phyloP scores from a whole-genome alignment of 2,113 vertebrate species.

The Oncorhynchus nerka region DNA sequence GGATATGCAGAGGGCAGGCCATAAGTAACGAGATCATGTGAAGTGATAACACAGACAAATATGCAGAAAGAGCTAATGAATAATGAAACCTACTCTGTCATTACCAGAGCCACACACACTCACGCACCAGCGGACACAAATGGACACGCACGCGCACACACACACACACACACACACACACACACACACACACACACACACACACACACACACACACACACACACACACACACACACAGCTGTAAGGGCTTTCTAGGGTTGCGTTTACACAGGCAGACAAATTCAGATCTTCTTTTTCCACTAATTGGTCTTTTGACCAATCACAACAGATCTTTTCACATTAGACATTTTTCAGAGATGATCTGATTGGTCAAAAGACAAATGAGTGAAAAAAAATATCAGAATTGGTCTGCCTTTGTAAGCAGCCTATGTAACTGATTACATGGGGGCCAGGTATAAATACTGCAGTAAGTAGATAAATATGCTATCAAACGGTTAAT shows the following conservation, averaged over 20 bases:
- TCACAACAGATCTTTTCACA: too few relatives aligned
- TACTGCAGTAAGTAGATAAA: conserved; percentile 54
- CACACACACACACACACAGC: conserved; percentile 5
- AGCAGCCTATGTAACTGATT: conserved; percentile 16
- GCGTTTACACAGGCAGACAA: too few relatives aligned
- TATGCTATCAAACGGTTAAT: conserved; percentile 59
- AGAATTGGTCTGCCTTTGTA: too few relatives aligned
- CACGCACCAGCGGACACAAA: neutral
- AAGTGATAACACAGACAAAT: conserved; percentile 33
- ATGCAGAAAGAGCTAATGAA: conserved; percentile 16
- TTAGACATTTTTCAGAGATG: too few relatives aligned
- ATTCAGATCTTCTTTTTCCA: too few relatives aligned
- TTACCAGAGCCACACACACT: conserved; percentile 11
- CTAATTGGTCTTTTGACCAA: too few relatives aligned
- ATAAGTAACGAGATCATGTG: conserved; percentile 16
- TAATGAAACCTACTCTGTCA: conserved; percentile 35
- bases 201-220: neutral
- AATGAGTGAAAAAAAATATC: too few relatives aligned
- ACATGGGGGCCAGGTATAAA: conserved; percentile 43
- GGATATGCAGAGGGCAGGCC: neutral
- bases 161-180: neutral
- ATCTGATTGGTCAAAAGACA: too few relatives aligned
- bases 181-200: neutral
- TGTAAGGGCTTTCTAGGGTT: conserved; percentile 21
- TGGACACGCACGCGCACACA: neutral